These are phyloP conservation scores for Alosa sapidissima DNA, from an alignment of 2,797 vertebrate genomes.

Conservation along the genomic window DNA sequence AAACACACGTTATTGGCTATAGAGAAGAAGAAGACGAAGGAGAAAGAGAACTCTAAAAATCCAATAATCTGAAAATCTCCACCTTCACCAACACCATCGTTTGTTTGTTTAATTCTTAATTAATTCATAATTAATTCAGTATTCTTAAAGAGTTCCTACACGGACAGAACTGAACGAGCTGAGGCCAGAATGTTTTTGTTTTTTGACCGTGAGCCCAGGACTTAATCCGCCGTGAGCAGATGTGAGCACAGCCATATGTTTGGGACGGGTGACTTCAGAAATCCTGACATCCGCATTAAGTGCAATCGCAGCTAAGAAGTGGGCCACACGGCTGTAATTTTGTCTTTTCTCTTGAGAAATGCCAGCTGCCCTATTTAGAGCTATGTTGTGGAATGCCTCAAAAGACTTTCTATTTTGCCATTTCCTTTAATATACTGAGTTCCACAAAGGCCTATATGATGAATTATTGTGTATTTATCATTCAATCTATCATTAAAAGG, in stretches of 20 bases:
- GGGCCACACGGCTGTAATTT: not conserved
- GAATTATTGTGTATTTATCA: not conserved
- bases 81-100: not conserved
- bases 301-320: not conserved
- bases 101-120: not conserved
- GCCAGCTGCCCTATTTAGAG: not conserved
- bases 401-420: not conserved
- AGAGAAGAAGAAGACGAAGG: constrained; percentile 22
- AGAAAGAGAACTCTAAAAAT: not conserved
- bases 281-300: constrained; percentile 22
- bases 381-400: not conserved
- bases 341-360: constrained; percentile 14
- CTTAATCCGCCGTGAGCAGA: constrained; percentile 4
- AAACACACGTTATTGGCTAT: constrained; percentile 88
- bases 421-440: not conserved
- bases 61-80: not conserved
- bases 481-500: not conserved
- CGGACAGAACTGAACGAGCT: not conserved
- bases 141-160: not conserved
- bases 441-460: not conserved
- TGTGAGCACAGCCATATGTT: constrained; percentile 20
- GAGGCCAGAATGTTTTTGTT: not conserved
- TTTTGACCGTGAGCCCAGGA: not conserved
- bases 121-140: not conserved
- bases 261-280: constrained; percentile 19